Evolutionary conservation across 2,888 invertebrate genomes (phyloP), one percentile per base, ranked within the genome.

Genomic region (Oxytorus armatus): DNA sequence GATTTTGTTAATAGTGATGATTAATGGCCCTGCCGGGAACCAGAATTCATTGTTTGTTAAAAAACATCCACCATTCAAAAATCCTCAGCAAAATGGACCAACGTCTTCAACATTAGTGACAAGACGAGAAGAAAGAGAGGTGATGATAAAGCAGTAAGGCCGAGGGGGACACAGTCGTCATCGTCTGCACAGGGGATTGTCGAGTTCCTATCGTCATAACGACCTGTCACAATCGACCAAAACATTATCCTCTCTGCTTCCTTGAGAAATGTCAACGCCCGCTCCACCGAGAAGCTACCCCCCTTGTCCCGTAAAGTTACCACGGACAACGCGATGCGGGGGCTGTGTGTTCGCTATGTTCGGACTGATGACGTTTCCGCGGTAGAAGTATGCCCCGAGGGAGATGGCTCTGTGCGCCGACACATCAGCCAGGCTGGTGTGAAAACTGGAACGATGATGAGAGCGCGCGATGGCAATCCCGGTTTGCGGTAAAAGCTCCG

Each of bases 401-500:
- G 57, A 77, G n/a, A n/a, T n/a, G 51, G 25, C 25, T 5, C 16
- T 5, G 29, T 16, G 25, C 23, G 23, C 11, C 8, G 55, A 7
- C n/a, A n/a, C n/a, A 42, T 25, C n/a, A 51, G 49, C 16, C 36
- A 18, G 55, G 21, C 23, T 77, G 21, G 49, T 42, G 63, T 74
- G 57, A 65, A 80, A 73, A 77, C 63, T 73, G 55, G 55, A 47
- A 57, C 63, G 57, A 51, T 47, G 68, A 73, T 61, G 51, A n/a
- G n/a, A n/a, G 66, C n/a, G 65, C 51, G 33, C 33, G 51, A 55
- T 65, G 70, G 70, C 70, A 77, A 72, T 72, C 77, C 72, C 29
- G 63, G 66, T 59, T 76, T 76, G 72, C 72, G 79, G 68, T 76
- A 80, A 80, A 80, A 80, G 79, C 74, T 74, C 77, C 61, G 29